These are phyloP conservation scores for Notamacropus eugenii DNA, from an alignment of 2,797 vertebrate species.

Conservation along the genomic window DNA sequence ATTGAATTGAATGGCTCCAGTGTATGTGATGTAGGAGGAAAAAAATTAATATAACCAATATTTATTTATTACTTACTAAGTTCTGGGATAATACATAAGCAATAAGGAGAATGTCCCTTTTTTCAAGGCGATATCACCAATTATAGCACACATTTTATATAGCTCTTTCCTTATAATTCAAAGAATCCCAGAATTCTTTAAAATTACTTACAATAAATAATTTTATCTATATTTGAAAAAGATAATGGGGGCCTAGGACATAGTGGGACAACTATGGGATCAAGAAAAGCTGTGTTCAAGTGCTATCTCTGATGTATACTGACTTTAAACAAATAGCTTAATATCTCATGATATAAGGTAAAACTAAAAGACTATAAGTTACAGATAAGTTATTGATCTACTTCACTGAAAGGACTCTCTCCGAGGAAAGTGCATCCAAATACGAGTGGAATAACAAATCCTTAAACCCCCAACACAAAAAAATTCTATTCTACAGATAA, in stretches of 20 bases:
- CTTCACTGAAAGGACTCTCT: background rate
- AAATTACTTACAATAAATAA: background rate
- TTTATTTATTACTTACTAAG: background rate
- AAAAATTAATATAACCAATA: background rate
- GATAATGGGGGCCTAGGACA: background rate
- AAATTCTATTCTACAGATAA: background rate
- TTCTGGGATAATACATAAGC: background rate
- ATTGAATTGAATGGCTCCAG: background rate
- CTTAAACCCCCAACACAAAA: background rate
- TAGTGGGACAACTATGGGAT: background rate
- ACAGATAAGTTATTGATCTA: background rate
- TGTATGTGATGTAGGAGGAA: background rate
- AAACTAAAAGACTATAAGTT: background rate
- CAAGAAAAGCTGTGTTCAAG: background rate
- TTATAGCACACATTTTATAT: background rate
- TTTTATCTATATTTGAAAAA: background rate
- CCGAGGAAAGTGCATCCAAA: background rate
- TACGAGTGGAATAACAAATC: background rate
- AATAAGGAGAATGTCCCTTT: background rate
- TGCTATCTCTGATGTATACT: background rate
- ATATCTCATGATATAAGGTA: background rate
- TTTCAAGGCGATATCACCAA: background rate
- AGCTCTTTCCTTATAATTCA: background rate
- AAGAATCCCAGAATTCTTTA: background rate
- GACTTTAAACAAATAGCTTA: background rate